A percentile compares a stretch with the other conserved stretches of the same genome.
Evolutionary conservation across 1,140 invertebrate species (phyloP).

Genomic region (Drosophila eugracilis): DNA sequence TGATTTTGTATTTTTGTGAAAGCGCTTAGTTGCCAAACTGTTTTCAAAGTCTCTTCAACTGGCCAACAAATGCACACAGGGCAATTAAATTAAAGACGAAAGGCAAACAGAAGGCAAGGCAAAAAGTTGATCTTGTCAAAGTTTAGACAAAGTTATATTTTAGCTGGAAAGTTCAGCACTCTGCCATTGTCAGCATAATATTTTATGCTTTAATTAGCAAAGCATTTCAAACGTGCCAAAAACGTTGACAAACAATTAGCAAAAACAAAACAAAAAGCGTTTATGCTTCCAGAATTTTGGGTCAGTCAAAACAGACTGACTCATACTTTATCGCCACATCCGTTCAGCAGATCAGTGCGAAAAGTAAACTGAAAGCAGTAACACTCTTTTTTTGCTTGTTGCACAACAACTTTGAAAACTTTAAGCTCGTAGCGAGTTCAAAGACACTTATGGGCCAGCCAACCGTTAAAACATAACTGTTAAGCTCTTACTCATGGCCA

Average conservation of each 20-base stretch:
- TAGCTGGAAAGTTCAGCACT: constrained; percentile 28
- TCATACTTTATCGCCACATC: constrained; percentile 33
- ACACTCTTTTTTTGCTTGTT: constrained; percentile 10
- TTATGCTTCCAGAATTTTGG: constrained; percentile 16
- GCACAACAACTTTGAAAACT: constrained; percentile 17
- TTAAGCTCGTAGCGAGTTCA: constrained; percentile 42
- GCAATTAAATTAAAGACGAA: constrained; percentile 48
- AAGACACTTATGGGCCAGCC: constrained; percentile 48
- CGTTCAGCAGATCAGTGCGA: constrained; percentile 44
- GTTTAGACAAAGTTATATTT: constrained; percentile 17
- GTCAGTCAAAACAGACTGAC: constrained; percentile 38
- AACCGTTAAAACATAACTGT: constrained; percentile 47
- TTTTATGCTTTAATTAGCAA: constrained; percentile 51
- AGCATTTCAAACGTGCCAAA: constrained; percentile 42
- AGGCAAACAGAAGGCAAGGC: constrained; percentile 29
- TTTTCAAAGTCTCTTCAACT: constrained; percentile 29
- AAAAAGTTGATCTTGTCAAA: constrained; percentile 20
- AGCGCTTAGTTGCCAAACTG: constrained; percentile 51
- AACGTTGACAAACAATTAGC: constrained; percentile 43
- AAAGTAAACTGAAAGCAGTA: constrained; percentile 22
- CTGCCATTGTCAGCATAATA: constrained; percentile 40
- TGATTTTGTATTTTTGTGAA: constrained; percentile 44
- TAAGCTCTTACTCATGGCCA: constrained; percentile 45
- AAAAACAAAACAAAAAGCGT: constrained; percentile 9
- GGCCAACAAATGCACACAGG: constrained; percentile 25